Evolutionary conservation across 2,888 invertebrate species (phyloP).

Genomic region (Protophormia terraenovae): DNA sequence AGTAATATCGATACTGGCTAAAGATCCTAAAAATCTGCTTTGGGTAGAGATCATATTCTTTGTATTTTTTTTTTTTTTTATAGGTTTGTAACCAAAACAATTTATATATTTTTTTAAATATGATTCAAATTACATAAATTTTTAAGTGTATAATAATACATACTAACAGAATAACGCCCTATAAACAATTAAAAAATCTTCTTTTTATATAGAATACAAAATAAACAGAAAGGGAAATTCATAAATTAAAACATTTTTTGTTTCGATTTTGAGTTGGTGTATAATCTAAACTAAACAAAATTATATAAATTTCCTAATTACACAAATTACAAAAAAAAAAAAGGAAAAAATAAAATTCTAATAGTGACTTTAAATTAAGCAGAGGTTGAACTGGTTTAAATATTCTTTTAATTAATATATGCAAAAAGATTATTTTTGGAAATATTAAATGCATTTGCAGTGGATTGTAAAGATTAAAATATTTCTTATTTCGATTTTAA

Average conservation of each 20-base stretch:
- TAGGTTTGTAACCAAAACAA: neutral
- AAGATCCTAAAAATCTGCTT: too few relatives aligned
- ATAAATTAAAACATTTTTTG: constrained; percentile 35
- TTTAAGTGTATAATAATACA: constrained; percentile 36
- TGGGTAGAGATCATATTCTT: too few relatives aligned
- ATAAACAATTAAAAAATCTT: constrained; percentile 37
- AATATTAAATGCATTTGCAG: too few relatives aligned
- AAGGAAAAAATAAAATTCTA: neutral
- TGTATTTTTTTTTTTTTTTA: neutral
- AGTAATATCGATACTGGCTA: too few relatives aligned
- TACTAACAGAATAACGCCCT: constrained; percentile 25
- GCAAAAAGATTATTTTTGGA: too few relatives aligned
- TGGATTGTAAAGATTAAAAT: too few relatives aligned
- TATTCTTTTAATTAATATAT: too few relatives aligned
- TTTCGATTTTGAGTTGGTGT: constrained; percentile 29
- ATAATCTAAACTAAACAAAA: constrained; percentile 2
- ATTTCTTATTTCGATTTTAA: too few relatives aligned
- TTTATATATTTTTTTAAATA: constrained; percentile 17
- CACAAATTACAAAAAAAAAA: constrained; percentile 10
- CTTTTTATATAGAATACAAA: constrained; percentile 53
- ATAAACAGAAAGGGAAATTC: constrained; percentile 24
- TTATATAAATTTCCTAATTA: constrained; percentile 27
- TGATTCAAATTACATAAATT: constrained; percentile 25
- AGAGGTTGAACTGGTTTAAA: neutral
- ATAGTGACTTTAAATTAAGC: constrained; percentile 2